Conservation (phyloP, 2,113 vertebrate species). For the Toxotes chatareus region DNA sequence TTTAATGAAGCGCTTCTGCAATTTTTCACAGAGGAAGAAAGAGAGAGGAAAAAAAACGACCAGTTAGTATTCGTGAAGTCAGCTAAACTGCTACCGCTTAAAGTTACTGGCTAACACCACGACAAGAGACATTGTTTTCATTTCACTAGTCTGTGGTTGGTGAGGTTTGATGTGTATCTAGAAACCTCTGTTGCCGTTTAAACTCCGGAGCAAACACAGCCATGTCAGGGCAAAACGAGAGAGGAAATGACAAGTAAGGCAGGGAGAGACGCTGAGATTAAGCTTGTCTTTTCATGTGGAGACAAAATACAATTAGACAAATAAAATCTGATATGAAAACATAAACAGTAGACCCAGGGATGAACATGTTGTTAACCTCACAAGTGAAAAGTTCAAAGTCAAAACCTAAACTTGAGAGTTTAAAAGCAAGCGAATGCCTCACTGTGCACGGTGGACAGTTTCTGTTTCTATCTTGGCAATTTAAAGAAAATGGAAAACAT, state of each 20-base stretch:
- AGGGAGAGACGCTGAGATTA: constrained; percentile 63
- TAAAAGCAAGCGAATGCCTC: constrained; percentile 51
- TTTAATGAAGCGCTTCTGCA: constrained; percentile 98
- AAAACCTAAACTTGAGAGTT: constrained; percentile 71
- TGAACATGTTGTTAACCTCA: constrained; percentile 20
- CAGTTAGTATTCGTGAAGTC: constrained; percentile 69
- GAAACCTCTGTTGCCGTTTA: constrained; percentile 65
- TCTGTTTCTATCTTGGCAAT: neutral
- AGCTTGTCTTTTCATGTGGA: constrained; percentile 32
- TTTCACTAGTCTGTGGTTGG: constrained; percentile 55
- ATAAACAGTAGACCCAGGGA: neutral
- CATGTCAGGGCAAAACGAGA: constrained; percentile 70
- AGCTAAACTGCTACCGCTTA: constrained; percentile 44
- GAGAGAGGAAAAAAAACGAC: constrained; percentile 53
- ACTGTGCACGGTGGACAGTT: constrained; percentile 20
- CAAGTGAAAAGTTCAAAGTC: constrained; percentile 69
- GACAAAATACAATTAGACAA: constrained; percentile 32
- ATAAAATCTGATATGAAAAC: constrained; percentile 10
- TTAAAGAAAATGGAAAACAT: constrained; percentile 28
- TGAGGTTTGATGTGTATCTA: constrained; percentile 62
- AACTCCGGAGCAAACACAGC: constrained; percentile 59
- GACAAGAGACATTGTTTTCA: constrained; percentile 64
- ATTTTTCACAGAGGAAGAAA: constrained; percentile 68
- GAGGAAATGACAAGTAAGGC: constrained; percentile 77
- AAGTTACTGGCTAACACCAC: constrained; percentile 54